Percentiles rank a stretch among this genome's conserved stretches.
phyloP scores from a whole-genome alignment of 30 jellyfish, hydroid and myxozoan genomes.

The Hydractinia echinata region DNA sequence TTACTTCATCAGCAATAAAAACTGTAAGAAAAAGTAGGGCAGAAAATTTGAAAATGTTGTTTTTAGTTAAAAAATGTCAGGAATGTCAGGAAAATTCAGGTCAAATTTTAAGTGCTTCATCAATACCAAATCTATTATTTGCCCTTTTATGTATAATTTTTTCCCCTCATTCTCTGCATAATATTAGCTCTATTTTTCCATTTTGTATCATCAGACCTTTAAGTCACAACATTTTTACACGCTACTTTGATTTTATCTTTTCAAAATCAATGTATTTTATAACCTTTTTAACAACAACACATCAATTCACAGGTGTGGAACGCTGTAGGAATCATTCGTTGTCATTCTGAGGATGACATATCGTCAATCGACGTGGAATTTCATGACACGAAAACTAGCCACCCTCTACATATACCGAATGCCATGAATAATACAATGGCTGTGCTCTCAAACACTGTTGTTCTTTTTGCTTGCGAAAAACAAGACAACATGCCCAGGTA shows the following conservation, averaged over 20 bases:
- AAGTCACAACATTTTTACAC: background rate
- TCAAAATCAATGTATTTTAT: too few species aligned
- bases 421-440: constrained; percentile 75
- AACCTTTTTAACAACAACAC: too few species aligned
- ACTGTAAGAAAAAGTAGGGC: background rate
- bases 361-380: constrained; percentile 81
- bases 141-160: too few species aligned
- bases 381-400: constrained; percentile 77
- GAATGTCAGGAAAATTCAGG: too few species aligned
- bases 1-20: too few species aligned
- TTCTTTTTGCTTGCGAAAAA: constrained; percentile 69
- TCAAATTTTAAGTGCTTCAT: too few species aligned
- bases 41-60: background rate
- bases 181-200: background rate
- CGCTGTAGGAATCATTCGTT: constrained; percentile 79
- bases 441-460: constrained; percentile 66
- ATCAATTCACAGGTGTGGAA: constrained; percentile 60
- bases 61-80: too few species aligned
- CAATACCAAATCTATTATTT: too few species aligned
- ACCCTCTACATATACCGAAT: constrained; percentile 74
- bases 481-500: constrained; percentile 77
- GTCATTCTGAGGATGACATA: constrained; percentile 76
- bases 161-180: too few species aligned
- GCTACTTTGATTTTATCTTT: background rate
- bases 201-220: background rate